Base-by-base conservation (phyloP, 2,888 invertebrate species). In the Hesperia comma region DNA sequence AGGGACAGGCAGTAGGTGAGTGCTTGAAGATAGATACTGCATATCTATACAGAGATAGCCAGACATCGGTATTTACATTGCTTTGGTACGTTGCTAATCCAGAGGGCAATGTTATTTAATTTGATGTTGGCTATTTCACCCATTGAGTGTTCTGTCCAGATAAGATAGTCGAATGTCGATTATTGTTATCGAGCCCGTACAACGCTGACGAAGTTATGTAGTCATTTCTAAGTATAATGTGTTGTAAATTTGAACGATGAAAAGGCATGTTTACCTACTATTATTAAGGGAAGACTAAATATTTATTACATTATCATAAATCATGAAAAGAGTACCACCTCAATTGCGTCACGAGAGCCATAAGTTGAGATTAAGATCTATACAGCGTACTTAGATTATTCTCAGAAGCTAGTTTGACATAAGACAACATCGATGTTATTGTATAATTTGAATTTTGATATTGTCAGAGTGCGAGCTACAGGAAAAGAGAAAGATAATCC, bases 131-230 rank as follows among this genome's bases (percentile, higher is more conserved):
- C 64, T 51, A 56, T 63, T 57, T 37, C 63, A 26, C 37, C 51
- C 57, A 57, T 64, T 14, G 57, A 64, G 64, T 64, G 64, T 58
- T 64, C 33, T 64, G 64, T 64, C 57, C 64, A 64, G 64, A 64
- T 64, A 64, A 64, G 64, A 51, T 41, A 64, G 57, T 64, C 46
- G 64, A 64, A 53, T 15, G 51, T 51, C 53, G 57, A 64, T 64
- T 49, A 55, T 46, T 56, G 40, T 64, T 57, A 57, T 64, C 64
- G 49, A 64, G 41, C 4, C 17, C 17, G 51, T 17, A 51, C 57
- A 64, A 49, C 51, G 46, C n/a, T 64, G 26, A 32, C 17, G 14
- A 41, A 41, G 57, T 37, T 37, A 51, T 21, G 32, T 6, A 41
- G 40, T 10, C 10, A 0, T 37, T 2, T 12, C 10, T 37, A 53